Percentiles rank a stretch among this genome's conserved stretches.
These are phyloP conservation scores for Spatula clypeata DNA, from an alignment of 2,797 vertebrate genomes.

Conservation along the genomic window DNA sequence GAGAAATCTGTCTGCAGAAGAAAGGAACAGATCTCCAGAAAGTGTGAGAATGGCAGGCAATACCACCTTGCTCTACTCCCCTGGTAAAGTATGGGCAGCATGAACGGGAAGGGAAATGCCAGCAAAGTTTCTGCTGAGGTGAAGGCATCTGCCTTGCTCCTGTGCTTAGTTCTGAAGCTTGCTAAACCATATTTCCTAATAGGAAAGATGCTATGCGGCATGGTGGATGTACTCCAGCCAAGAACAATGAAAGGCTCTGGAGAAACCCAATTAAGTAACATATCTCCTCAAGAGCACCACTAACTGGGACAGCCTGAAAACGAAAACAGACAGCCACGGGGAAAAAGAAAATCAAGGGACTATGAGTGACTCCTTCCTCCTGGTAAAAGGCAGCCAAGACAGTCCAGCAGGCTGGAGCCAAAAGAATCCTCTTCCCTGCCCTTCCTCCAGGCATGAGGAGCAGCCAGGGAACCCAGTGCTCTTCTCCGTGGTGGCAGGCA, in stretches of 20 bases:
- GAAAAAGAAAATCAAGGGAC: neutral
- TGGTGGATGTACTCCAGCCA: neutral
- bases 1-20: neutral
- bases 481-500: neutral
- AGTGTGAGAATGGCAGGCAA: neutral
- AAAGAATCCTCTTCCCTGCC: neutral
- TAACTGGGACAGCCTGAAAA: neutral
- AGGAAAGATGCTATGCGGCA: neutral
- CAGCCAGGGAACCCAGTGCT: neutral
- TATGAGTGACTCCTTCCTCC: neutral
- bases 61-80: neutral
- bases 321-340: neutral
- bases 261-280: neutral
- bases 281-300: neutral
- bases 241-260: neutral
- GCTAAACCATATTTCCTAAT: neutral
- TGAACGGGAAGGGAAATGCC: neutral
- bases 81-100: accelerated
- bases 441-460: neutral
- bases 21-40: neutral
- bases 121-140: neutral
- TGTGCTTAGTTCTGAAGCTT: neutral
- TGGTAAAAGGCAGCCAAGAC: accelerated
- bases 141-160: neutral
- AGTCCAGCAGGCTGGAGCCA: neutral